These are phyloP conservation scores for Nothoprocta perdicaria DNA, from an alignment of 2,113 vertebrate species.

Conservation along the genomic window DNA sequence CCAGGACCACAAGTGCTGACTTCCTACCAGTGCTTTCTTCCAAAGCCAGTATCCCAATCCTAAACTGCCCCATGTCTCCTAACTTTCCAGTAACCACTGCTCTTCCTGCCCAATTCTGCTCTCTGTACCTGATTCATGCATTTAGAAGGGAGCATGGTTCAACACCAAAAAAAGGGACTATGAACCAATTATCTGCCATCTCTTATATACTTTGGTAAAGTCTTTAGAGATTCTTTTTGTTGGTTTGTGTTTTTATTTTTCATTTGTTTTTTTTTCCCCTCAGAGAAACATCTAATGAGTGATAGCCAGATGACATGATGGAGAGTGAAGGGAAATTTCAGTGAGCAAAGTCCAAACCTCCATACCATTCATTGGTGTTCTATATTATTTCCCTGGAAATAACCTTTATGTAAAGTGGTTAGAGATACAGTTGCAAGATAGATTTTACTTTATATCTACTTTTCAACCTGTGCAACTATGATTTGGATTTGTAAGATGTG, in stretches of 20 bases:
- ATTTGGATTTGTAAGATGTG: not conserved
- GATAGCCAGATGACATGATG: not conserved
- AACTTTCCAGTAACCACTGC: not conserved
- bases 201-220: not conserved
- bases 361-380: not conserved
- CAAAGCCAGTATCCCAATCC: not conserved
- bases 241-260: too few relatives aligned
- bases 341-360: not conserved
- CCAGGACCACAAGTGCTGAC: not conserved
- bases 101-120: not conserved
- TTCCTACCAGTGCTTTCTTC: not conserved
- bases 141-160: not conserved
- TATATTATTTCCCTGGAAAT: accelerated
- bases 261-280: too few relatives aligned
- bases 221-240: not conserved
- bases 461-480: not conserved
- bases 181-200: not conserved
- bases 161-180: not conserved
- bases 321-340: not conserved
- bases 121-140: not conserved
- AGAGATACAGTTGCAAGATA: not conserved
- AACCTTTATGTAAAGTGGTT: not conserved
- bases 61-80: not conserved
- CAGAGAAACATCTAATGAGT: not conserved
- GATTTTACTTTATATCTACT: not conserved